Percentiles rank a stretch among this genome's conserved stretches.
These are phyloP conservation scores for Eilema sororculum DNA, from an alignment of 2,888 invertebrate genomes.

Conservation along the genomic window DNA sequence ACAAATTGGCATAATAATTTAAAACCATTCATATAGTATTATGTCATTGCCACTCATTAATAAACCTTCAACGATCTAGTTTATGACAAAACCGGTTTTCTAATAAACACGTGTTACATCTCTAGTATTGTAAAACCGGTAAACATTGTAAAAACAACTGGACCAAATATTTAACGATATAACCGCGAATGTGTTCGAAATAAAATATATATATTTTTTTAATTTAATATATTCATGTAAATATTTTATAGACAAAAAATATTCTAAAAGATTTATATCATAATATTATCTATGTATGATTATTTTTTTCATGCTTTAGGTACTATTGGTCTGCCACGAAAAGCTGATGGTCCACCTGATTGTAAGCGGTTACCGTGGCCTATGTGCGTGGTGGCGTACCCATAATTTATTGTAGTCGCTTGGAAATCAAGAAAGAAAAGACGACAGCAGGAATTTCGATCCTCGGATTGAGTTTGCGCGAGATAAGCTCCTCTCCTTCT, in stretches of 20 bases:
- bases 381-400: too few species aligned
- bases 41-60: slow-evolving; percentile 2
- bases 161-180: background rate
- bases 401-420: too few species aligned
- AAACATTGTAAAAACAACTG: slow-evolving; percentile 2
- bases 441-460: too few species aligned
- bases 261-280: background rate
- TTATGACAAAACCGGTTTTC: background rate
- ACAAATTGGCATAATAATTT: background rate
- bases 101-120: background rate
- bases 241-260: background rate
- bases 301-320: too few species aligned
- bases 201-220: too few species aligned
- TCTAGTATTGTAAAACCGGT: background rate
- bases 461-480: too few species aligned
- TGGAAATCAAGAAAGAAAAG: too few species aligned
- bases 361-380: too few species aligned
- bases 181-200: too few species aligned
- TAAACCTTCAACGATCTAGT: background rate
- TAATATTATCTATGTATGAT: background rate
- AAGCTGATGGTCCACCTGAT: too few species aligned
- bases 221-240: background rate
- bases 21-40: background rate
- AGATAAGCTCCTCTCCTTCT: too few species aligned
- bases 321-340: too few species aligned